Conservation (phyloP, 2,888 invertebrate genomes). For the Pseudoips prasinana region DNA sequence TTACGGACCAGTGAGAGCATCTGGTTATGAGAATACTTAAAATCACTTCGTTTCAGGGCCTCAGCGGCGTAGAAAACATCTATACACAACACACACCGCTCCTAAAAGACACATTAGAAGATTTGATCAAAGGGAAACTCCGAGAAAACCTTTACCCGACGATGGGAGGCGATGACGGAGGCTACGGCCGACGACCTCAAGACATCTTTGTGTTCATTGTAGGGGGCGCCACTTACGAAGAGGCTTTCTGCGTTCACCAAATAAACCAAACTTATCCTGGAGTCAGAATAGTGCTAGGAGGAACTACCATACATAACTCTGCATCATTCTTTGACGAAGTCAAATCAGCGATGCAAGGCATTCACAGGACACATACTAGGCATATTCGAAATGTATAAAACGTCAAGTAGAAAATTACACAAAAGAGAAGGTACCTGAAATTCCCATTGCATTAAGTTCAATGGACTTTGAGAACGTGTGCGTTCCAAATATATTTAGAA, state of each 20-base stretch:
- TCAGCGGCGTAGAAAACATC: conserved; percentile 98
- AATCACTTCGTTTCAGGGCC: too few relatives aligned
- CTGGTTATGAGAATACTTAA: too few relatives aligned
- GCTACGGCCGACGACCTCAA: conserved; percentile 85
- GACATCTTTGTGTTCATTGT: conserved; percentile 98
- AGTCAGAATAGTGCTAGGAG: conserved; percentile 91
- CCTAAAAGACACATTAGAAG: conserved; percentile 93
- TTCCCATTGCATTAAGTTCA: conserved; percentile 8
- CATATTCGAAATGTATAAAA: conserved; percentile 68
- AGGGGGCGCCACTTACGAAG: conserved; percentile 98
- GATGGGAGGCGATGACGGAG: conserved; percentile 84
- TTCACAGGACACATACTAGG: conserved; percentile 84
- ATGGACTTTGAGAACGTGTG: too few relatives aligned
- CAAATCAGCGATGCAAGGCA: conserved; percentile 84
- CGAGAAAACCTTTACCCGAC: conserved; percentile 93
- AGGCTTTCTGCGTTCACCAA: conserved; percentile 92
- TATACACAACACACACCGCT: conserved; percentile 99
- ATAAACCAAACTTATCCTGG: conserved; percentile 86
- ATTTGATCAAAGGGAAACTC: conserved; percentile 94
- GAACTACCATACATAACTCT: conserved; percentile 96
- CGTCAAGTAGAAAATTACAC: too few relatives aligned
- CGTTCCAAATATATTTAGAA: too few relatives aligned
- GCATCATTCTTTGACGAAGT: conserved; percentile 90
- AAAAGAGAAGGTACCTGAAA: conserved; percentile 8
- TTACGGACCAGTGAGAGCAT: too few relatives aligned